Evolutionary conservation across 2,113 vertebrate species (phyloP), one percentile per base, ranked within the genome.

Genomic region (Pitta sordida): DNA sequence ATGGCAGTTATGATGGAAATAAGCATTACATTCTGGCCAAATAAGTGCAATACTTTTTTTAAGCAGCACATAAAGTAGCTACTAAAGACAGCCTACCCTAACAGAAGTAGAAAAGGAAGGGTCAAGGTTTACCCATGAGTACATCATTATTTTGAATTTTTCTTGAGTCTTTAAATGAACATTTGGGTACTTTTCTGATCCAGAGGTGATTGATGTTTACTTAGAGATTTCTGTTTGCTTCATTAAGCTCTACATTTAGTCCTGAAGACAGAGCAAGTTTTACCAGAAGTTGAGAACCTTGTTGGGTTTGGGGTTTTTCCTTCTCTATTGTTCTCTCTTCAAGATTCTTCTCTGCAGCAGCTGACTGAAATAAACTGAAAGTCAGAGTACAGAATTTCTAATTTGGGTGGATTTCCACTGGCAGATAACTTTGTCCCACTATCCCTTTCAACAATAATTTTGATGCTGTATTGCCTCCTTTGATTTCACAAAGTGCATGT

Each of bases 241-340:
- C 36, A 44, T 60, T 44, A 68, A 63, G 3, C 17, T 87, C 56
- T 71, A 39, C 4, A 41, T 52, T 15, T 16, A 84, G 32, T 73
- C n/a, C 30, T 70, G 53, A 69, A 43, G 34, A 86, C 55, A 74
- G 13, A 63, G 5, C 1, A 3, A 48, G 30, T 81, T 88, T 93
- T 81, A 7, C n/a, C 48, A 51, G 60, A 77, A 81, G 27, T 24
- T 52, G 63, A 68, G 39, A 86, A 75, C 2, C 3, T 75, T 46
- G 8, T 8, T 56, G 8, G 24, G 15, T 0, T 9, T n/a, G 46
- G 21, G 0, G 2, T 51, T 73, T 70, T 20, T 36, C 6, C 5
- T 14, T 63, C n/a, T 60, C 39, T 56, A 9, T 67, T 69, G 24
- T 10, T 51, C 11, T 36, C 15, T 88, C 29, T 63, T 44, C 18